Base-by-base conservation (phyloP, 2,113 vertebrate genomes). In the Phalacrocorax carbo region DNA sequence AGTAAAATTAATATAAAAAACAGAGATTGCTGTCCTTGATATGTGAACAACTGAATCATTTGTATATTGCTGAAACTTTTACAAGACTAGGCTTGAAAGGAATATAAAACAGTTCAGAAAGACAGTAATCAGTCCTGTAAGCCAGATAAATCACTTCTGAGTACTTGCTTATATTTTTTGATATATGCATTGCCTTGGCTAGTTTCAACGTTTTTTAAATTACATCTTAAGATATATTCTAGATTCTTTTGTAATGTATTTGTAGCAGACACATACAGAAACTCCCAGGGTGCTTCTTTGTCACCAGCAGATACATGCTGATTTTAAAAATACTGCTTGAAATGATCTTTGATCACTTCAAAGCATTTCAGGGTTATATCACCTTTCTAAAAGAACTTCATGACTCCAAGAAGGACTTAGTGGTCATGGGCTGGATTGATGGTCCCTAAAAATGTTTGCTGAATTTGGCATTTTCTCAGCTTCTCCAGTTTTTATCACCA, bases 391-490 rank as follows among this genome's bases (percentile, higher is more conserved):
- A 85, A 84, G 58, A 82, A 79, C 18, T 22, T 72, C 18, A 89
- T 68, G 44, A 85, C 23, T 75, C 48, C 23, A 48, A 52, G 65
- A 89, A 81, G 29, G 27, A 57, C 91, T 93, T 93, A 87, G 81
- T 87, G 70, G 87, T 87, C 84, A 93, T 19, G n/a, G 61, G 40
- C 32, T 85, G 30, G 25, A 79, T 30, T 69, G 52, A 89, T 75
- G 42, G 29, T 76, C 70, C 44, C 48, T 86, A 82, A 72, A 96
- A 91, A 9, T 76, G 46, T 77, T 88, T 72, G 58, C 66, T 91
- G 81, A 94, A 91, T 93, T 95, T 49, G 49, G 73, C 36, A 82
- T 87, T 94, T 96, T 91, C 52, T 79, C 78, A 93, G 94, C 65
- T 94, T 87, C 78, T 95, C 36, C 34, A 72, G 73, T 15, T 76